A percentile compares a stretch with the other conserved stretches of the same genome.
These are phyloP conservation scores for Tinamus guttatus DNA, from an alignment of 2,113 vertebrate species.

Conservation along the genomic window DNA sequence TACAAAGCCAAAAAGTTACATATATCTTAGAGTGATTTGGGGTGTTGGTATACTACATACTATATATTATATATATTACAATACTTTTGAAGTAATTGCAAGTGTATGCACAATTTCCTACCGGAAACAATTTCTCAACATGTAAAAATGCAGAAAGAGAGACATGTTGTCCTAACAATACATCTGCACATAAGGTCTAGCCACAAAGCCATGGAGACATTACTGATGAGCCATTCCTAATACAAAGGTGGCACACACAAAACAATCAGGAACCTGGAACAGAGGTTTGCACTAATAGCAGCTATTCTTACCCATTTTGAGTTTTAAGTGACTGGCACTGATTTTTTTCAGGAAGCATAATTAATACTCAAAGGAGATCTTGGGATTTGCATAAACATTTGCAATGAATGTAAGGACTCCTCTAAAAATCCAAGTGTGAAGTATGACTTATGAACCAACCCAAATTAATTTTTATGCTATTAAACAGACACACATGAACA, in stretches of 20 bases:
- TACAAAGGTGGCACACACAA: background rate
- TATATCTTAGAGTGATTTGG: background rate
- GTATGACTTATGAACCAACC: background rate
- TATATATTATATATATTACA: too few relatives aligned
- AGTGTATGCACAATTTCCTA: background rate
- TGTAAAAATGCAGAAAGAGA: background rate
- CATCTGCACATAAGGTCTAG: background rate
- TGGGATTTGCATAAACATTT: background rate
- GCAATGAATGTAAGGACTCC: background rate
- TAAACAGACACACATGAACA: background rate
- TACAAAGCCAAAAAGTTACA: background rate
- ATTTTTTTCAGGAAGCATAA: background rate
- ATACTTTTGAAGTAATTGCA: background rate
- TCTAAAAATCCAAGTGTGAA: background rate
- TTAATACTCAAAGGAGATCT: background rate
- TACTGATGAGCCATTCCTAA: background rate
- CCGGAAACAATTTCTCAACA: background rate
- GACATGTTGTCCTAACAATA: background rate
- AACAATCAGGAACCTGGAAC: background rate
- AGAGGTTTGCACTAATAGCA: background rate
- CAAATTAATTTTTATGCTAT: background rate
- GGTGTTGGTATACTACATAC: background rate
- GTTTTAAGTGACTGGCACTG: background rate
- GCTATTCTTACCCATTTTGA: background rate
- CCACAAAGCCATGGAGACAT: too few relatives aligned